These are phyloP conservation scores for Aricia artaxerxes DNA, from an alignment of 2,888 invertebrate species.

Conservation along the genomic window DNA sequence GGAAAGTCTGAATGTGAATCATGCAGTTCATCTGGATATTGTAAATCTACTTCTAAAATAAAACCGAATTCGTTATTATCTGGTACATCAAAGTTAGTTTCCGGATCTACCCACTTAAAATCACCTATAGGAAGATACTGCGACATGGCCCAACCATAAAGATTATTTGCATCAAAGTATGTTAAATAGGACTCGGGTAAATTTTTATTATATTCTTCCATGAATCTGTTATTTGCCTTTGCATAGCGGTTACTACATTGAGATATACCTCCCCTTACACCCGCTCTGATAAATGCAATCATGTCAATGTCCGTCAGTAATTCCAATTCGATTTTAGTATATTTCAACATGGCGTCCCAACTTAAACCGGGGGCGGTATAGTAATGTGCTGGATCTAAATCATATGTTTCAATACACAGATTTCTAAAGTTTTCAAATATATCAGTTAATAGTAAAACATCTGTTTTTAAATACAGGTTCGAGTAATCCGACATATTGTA, in stretches of 20 bases:
- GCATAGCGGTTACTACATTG: constrained; percentile 33
- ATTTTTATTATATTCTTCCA: constrained; percentile 28
- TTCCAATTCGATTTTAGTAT: too few relatives aligned
- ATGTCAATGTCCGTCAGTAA: constrained; percentile 28
- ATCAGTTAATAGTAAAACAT: too few relatives aligned
- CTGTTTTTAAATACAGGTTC: too few relatives aligned
- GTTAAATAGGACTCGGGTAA: not conserved
- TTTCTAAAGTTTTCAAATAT: too few relatives aligned
- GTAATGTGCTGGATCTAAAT: too few relatives aligned
- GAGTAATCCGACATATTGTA: too few relatives aligned
- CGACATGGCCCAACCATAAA: constrained; percentile 31
- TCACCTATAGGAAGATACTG: constrained; percentile 23
- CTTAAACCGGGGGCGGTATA: too few relatives aligned
- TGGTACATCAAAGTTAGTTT: constrained; percentile 1
- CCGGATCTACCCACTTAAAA: constrained; percentile 18
- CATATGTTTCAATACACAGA: too few relatives aligned
- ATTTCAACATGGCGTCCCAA: too few relatives aligned
- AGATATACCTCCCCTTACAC: too few relatives aligned
- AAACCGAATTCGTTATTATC: constrained; percentile 14
- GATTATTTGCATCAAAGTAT: constrained; percentile 30
- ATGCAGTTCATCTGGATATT: constrained; percentile 39
- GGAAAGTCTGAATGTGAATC: constrained; percentile 46
- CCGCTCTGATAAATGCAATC: not conserved
- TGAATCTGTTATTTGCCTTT: constrained; percentile 32
- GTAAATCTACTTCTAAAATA: not conserved